phyloP scores from a whole-genome alignment of 1,140 invertebrate species.

The Papilio helenus region DNA sequence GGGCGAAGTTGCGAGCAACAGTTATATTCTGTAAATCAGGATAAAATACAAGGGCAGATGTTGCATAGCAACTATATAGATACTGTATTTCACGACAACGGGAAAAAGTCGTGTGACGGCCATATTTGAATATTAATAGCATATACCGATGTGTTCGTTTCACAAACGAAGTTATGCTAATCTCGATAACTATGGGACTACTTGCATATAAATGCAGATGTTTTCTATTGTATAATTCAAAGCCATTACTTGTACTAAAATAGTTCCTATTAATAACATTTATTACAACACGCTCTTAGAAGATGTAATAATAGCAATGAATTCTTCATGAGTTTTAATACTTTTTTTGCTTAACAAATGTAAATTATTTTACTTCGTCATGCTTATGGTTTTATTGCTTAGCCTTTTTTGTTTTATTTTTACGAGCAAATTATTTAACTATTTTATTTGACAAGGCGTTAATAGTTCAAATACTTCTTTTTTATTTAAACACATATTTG shows the following conservation, averaged over 20 bases:
- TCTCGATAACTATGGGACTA: constrained; percentile 1
- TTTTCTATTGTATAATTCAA: constrained; percentile 10
- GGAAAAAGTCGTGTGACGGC: not conserved
- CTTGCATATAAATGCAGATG: constrained; percentile 7
- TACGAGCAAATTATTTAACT: not conserved
- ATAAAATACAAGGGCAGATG: not conserved
- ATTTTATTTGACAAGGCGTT: not conserved
- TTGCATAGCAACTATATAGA: not conserved
- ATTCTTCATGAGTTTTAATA: not conserved
- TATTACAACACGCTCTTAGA: not conserved
- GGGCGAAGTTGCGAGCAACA: no score
- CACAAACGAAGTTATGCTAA: constrained; percentile 14
- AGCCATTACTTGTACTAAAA: not conserved
- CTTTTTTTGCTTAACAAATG: constrained; percentile 12
- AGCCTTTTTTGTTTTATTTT: not conserved
- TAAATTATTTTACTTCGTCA: not conserved
- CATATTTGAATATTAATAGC: constrained; percentile 18
- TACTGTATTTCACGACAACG: not conserved
- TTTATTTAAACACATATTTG: not conserved
- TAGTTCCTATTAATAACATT: constrained; percentile 5
- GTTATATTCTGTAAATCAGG: not conserved
- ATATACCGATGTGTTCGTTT: not conserved
- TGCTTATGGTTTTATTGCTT: not conserved
- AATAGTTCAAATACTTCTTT: no score
- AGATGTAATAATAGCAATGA: not conserved